Evolutionary conservation across 1,140 invertebrate genomes (phyloP).

Genomic region (Heterodera schachtii): DNA sequence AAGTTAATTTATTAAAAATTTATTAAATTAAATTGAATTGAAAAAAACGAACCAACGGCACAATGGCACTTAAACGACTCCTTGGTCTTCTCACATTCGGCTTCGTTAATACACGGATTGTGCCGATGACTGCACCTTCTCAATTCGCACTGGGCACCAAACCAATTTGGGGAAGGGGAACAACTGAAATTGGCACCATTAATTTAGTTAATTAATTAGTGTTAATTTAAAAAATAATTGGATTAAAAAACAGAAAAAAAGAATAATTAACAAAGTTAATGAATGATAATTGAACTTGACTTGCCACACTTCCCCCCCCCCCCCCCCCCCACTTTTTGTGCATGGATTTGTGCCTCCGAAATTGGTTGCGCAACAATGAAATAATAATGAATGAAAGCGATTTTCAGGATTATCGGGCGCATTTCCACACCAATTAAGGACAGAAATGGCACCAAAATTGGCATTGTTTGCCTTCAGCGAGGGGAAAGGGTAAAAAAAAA

Average conservation of each 20-base stretch:
- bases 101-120: conserved; percentile 18
- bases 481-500: background rate
- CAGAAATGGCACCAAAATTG: background rate
- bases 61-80: conserved; percentile 28
- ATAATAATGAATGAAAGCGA: background rate
- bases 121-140: conserved; percentile 7
- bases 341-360: background rate
- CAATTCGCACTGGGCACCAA: conserved; percentile 21
- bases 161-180: conserved; percentile 14
- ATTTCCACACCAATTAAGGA: background rate
- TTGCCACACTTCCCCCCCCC: background rate
- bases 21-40: background rate
- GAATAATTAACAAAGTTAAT: too few relatives aligned
- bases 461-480: background rate
- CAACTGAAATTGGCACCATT: background rate
- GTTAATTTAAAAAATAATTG: too few relatives aligned
- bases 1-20: background rate
- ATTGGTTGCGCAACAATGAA: background rate
- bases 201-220: too few relatives aligned
- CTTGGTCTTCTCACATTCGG: conserved; percentile 20
- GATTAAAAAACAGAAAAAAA: too few relatives aligned
- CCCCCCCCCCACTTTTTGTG: too few relatives aligned
- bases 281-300: background rate
- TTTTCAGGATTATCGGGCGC: background rate
- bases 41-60: conserved; percentile 15